Base-by-base conservation (phyloP, 2,888 invertebrate genomes). In the Ypsolopha sequella region DNA sequence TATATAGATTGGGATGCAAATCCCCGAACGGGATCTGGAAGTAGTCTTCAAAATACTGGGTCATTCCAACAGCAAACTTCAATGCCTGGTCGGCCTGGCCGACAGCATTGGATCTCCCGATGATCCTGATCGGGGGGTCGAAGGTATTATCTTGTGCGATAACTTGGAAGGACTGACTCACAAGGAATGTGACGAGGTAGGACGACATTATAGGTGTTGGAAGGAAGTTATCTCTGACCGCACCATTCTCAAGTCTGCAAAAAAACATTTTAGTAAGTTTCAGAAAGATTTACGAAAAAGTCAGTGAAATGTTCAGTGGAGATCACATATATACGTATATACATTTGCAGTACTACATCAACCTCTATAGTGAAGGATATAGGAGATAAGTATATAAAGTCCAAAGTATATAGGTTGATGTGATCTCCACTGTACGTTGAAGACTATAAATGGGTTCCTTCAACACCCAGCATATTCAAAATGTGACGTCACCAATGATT, bases 141-240 rank as follows among this genome's bases (percentile, higher is more conserved):
- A 76, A 70, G 1, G 73, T 62, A 0, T 58, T 65, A 39, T 84
- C 63, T 56, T 80, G 58, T 6, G 85, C 84, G 3, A 86, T 76
- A 0, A 82, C 77, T 58, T 60, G 58, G 55, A 86, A 85, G 0
- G 73, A 66, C 55, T 86, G 86, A 52, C 86, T 86, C 24, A 97
- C 91, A 0, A 95, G 88, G 68, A 97, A 92, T 0, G 96, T 96
- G 0, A 96, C 89, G 6, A 96, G 81, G 65, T 97, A 97, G 0
- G 95, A 92, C 2, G 95, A 93, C 93, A 96, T 95, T 52, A 67
- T 70, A 0, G 91, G 91, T 0, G 91, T 90, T 41, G 80, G 70
- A 11, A 73, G 58, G 63, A 90, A 92, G 36, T 73, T 62, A 10
- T 73, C 73, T 14, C 59, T 62, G 6, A 65, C 56, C 1, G 80